Evolutionary conservation across 1,140 invertebrate genomes (phyloP).

Genomic region (Triops longicaudatus): DNA sequence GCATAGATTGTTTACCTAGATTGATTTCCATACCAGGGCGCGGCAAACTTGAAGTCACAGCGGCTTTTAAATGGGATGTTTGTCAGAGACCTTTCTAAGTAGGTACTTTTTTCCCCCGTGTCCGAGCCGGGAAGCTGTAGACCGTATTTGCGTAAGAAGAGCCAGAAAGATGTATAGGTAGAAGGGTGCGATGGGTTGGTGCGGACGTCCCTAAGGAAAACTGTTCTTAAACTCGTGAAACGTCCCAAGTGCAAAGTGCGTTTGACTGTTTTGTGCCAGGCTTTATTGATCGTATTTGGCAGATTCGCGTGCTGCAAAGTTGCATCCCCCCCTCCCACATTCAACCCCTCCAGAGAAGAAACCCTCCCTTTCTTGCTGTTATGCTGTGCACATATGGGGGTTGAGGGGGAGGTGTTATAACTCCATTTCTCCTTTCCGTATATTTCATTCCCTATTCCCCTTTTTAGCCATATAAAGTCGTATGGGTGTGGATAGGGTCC

Average conservation of each 20-base stretch:
- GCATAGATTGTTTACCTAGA: no score
- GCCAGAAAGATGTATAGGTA: no score
- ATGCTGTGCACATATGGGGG: not conserved
- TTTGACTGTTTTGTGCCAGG: slow-evolving; percentile 11
- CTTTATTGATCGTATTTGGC: slow-evolving; percentile 8
- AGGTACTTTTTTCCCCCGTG: no score
- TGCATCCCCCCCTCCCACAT: not conserved
- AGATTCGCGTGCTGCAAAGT: slow-evolving; percentile 14
- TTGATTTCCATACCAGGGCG: no score
- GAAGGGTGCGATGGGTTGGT: not conserved
- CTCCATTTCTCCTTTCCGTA: not conserved
- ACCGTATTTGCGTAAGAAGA: no score
- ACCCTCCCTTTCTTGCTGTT: slow-evolving; percentile 7
- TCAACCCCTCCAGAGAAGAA: not conserved
- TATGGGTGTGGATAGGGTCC: not conserved
- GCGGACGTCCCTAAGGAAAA: not conserved
- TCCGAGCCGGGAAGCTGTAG: no score
- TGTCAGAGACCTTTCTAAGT: no score
- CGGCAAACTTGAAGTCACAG: no score
- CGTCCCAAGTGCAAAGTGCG: slow-evolving; percentile 10
- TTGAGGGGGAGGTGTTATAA: not conserved
- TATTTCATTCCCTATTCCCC: slow-evolving; percentile 12
- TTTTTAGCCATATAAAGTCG: not conserved
- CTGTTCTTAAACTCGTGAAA: not conserved
- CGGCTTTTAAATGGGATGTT: no score